These are phyloP conservation scores for Bradypodion pumilum DNA, from an alignment of 2,797 vertebrate genomes.

Conservation along the genomic window DNA sequence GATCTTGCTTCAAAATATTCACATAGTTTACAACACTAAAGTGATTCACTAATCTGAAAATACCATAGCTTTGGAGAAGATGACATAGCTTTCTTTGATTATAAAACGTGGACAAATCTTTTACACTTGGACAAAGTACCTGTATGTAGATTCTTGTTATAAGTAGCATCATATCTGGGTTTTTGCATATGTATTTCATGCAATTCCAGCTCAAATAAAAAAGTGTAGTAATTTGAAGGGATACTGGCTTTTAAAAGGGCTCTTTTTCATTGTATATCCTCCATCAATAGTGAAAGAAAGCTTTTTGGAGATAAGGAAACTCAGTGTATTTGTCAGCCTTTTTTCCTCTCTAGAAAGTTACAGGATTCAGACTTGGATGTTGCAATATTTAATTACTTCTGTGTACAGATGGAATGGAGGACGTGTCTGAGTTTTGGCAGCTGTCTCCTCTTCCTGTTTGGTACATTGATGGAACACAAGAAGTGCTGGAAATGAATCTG, in stretches of 20 bases:
- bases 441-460: background rate
- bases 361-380: background rate
- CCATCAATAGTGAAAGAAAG: background rate
- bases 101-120: slow-evolving; percentile 10
- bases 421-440: background rate
- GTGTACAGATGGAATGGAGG: background rate
- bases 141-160: background rate
- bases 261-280: background rate
- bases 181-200: background rate
- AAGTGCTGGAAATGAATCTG: background rate
- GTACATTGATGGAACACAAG: background rate
- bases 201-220: slow-evolving; percentile 1
- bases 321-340: background rate
- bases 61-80: background rate
- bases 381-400: background rate
- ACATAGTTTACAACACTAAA: background rate
- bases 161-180: background rate
- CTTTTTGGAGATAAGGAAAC: background rate
- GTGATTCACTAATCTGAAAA: slow-evolving; percentile 15
- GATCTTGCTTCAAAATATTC: slow-evolving; percentile 7
- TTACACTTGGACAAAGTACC: background rate
- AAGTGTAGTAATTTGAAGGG: background rate
- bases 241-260: background rate
- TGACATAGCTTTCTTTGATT: slow-evolving; percentile 2
- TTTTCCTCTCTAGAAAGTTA: background rate